Base-by-base conservation (phyloP, 2,113 vertebrate species). In the Syngnathus floridae region DNA sequence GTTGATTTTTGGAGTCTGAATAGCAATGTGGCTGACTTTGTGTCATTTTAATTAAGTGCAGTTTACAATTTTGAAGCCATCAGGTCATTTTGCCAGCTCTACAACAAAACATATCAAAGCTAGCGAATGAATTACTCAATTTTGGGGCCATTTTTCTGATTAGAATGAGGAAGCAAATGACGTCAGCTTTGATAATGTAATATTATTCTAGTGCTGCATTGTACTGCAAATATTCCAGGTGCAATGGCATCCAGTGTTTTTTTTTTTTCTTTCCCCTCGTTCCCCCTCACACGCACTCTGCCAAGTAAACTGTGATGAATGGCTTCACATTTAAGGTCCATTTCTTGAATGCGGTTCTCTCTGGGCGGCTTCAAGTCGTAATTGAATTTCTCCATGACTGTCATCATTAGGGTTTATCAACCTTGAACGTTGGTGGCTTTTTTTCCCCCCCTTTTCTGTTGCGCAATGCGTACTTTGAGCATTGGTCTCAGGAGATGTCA, bases 291-390 rank as follows among this genome's bases (percentile, higher is more conserved):
- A 1, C 51, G 12, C 11, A 21, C 51, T 51, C 48, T 21, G 17
- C 48, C 48, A 49, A n/a, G 35, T 58, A 19, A 58, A 70, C 49
- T n/a, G 1, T 77, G 77, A 82, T 82, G 66, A 77, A 82, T 66
- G 19, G 31, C 52, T 35, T 14, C 45, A 66, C 62, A 64, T 65
- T 43, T 52, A 41, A 65, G 55, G 49, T 74, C 54, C 46, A 58
- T 83, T 74, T 73, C 61, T 37, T 55, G 75, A 80, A 67, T 52
- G 62, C 59, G 67, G 65, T 21, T 26, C 64, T 62, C 72, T 77
- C 37, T 1, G 35, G 8, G 46, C 57, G 54, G 54, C 43, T 43
- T 37, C 52, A 69, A 75, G 40, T 62, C 58, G 70, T 69, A 59
- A 80, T 49, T 70, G 41, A 74, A 64, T 71, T 48, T 22, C 38